Evolutionary conservation across 2,113 vertebrate species (phyloP).

Genomic region (Lepus europaeus): DNA sequence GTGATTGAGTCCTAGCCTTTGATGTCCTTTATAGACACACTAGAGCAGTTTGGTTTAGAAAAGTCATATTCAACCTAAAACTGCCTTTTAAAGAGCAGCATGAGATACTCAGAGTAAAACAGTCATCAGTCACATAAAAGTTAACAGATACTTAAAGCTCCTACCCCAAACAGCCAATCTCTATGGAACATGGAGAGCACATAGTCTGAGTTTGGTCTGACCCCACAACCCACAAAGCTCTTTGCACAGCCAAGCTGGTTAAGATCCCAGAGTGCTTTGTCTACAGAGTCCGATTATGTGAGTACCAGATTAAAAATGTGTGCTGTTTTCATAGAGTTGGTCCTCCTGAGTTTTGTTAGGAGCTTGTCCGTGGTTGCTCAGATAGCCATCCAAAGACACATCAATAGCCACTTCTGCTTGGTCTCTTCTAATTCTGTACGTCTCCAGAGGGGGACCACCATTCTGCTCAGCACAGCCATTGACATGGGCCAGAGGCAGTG

Average conservation of each 20-base stretch:
- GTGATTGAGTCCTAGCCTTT: not conserved
- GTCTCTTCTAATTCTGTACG: constrained; percentile 61
- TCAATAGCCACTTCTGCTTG: constrained; percentile 66
- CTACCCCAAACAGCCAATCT: not conserved
- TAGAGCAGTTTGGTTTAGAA: not conserved
- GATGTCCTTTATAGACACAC: not conserved
- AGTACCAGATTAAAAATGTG: constrained; percentile 83
- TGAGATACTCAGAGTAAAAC: not conserved
- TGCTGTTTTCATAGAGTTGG: constrained; percentile 71
- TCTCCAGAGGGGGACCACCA: not conserved
- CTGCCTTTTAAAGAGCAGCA: not conserved
- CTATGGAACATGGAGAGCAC: not conserved
- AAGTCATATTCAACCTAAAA: not conserved
- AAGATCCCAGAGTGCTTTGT: not conserved
- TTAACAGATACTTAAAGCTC: not conserved
- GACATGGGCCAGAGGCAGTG: constrained; percentile 53
- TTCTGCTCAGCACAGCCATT: constrained; percentile 85
- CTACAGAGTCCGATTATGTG: not conserved
- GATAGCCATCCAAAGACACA: constrained; percentile 48
- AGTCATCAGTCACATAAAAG: not conserved
- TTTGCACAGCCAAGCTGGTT: not conserved
- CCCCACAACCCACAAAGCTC: constrained; percentile 52
- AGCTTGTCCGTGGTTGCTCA: not conserved
- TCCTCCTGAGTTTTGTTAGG: constrained; percentile 12
- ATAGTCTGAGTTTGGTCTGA: constrained; percentile 41